Evolutionary conservation across 2,797 vertebrate species (phyloP).

Genomic region (Schizothorax lantsangensis): DNA sequence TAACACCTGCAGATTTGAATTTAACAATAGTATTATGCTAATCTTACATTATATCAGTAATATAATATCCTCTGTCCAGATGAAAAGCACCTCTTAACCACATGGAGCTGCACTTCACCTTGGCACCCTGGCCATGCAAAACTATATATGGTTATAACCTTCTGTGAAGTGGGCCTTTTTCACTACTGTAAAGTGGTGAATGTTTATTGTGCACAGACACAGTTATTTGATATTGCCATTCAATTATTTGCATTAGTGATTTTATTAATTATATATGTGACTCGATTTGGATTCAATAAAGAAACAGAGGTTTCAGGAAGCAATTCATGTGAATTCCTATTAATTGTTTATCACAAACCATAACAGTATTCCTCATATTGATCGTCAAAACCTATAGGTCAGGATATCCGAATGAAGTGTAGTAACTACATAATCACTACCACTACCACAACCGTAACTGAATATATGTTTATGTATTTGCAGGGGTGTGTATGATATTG

Average conservation of each 20-base stretch:
- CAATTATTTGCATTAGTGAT: not conserved
- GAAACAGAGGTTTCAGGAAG: not conserved
- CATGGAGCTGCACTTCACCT: conserved; percentile 4
- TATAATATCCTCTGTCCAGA: not conserved
- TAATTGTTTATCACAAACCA: not conserved
- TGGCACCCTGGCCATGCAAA: not conserved
- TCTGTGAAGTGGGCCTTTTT: not conserved
- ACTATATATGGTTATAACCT: not conserved
- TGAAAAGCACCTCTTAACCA: not conserved
- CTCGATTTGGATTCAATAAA: not conserved
- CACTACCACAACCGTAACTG: not conserved
- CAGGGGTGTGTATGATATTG: conserved; percentile 92
- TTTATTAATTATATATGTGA: not conserved
- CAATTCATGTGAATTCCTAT: not conserved
- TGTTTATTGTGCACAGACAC: not conserved
- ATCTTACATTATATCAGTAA: not conserved
- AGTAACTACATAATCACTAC: not conserved
- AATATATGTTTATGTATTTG: conserved; percentile 47
- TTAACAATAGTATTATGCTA: not conserved
- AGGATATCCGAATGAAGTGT: not conserved
- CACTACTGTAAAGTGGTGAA: not conserved
- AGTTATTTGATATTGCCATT: not conserved
- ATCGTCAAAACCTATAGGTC: not conserved
- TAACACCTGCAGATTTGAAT: not conserved
- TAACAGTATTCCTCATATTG: not conserved